These are phyloP conservation scores for Brachirus orientalis DNA, from an alignment of 2,113 vertebrate genomes.

Conservation along the genomic window DNA sequence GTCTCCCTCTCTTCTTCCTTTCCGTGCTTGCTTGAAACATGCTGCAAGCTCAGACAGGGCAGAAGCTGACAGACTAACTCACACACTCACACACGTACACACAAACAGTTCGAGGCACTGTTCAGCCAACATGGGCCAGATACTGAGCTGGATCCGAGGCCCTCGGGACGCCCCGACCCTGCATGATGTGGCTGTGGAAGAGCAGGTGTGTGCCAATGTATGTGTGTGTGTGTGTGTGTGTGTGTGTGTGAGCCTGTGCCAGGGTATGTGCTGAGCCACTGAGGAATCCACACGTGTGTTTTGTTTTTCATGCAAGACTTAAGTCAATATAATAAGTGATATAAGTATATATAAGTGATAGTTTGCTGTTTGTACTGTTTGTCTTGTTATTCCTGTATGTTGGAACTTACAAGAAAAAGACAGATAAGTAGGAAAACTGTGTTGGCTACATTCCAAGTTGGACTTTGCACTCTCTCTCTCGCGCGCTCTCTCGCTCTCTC, in stretches of 20 bases:
- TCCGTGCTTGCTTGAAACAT: slow-evolving; percentile 65
- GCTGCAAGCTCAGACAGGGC: slow-evolving; percentile 66
- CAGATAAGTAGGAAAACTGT: slow-evolving; percentile 33
- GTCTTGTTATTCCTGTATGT: slow-evolving; percentile 13
- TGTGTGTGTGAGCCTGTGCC: slow-evolving; percentile 5
- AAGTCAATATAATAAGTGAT: too few species aligned
- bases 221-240: slow-evolving; percentile 14
- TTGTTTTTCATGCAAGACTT: slow-evolving; percentile 27
- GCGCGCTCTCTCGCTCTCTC: slow-evolving; percentile 8
- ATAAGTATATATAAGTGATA: background rate
- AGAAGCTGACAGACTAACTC: slow-evolving; percentile 50
- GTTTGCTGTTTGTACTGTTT: background rate
- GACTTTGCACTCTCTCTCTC: slow-evolving; percentile 21
- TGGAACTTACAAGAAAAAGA: slow-evolving; percentile 42
- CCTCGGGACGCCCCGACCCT: slow-evolving; percentile 61
- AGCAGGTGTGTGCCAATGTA: slow-evolving; percentile 74
- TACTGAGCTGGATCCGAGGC: slow-evolving; percentile 81
- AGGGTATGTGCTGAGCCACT: slow-evolving; percentile 14
- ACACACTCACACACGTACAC: slow-evolving; percentile 34
- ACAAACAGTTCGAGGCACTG: slow-evolving; percentile 38
- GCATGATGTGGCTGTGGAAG: slow-evolving; percentile 77
- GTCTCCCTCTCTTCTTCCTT: slow-evolving; percentile 7
- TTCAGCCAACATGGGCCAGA: slow-evolving; percentile 78
- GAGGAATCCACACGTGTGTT: slow-evolving; percentile 51
- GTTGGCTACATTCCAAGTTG: slow-evolving; percentile 51